Evolutionary conservation across 2,797 vertebrate genomes (phyloP).

Genomic region (Sebastiscus albofasciatus): DNA sequence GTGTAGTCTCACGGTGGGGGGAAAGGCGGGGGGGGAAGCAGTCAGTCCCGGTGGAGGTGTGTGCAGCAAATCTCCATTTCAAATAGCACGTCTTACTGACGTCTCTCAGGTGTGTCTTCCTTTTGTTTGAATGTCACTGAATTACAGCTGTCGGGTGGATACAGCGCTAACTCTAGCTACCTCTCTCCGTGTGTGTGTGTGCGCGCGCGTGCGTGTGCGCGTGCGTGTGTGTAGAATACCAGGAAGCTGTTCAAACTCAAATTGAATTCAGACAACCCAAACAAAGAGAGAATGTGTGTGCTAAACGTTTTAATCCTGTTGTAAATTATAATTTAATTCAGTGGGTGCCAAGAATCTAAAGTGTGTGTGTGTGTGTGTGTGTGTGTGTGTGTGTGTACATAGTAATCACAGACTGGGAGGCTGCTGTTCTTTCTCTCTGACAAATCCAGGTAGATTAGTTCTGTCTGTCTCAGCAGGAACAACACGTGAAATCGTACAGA

Average conservation of each 20-base stretch:
- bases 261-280: conserved; percentile 11
- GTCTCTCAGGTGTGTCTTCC: neutral
- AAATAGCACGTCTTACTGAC: neutral
- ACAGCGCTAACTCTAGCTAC: neutral
- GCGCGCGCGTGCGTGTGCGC: neutral
- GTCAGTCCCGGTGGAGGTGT: neutral
- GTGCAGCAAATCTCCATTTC: conserved; percentile 15
- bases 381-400: neutral
- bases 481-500: conserved; percentile 6
- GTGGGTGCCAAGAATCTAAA: neutral
- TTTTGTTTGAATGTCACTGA: neutral
- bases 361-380: neutral
- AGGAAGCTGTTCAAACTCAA: neutral
- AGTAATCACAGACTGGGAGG: conserved; percentile 4
- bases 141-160: neutral
- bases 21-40: neutral
- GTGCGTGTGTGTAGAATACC: neutral
- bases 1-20: neutral
- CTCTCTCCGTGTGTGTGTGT: no score
- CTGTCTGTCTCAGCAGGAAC: conserved; percentile 40
- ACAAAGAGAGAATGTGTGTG: conserved; percentile 9
- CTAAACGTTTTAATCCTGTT: conserved; percentile 18
- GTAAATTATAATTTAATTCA: conserved; percentile 28
- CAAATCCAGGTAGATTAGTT: conserved; percentile 58
- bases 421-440: conserved; percentile 24